Conservation (phyloP, 53 echinoderm and acorn worm species). For the Luidia sarsii region DNA sequence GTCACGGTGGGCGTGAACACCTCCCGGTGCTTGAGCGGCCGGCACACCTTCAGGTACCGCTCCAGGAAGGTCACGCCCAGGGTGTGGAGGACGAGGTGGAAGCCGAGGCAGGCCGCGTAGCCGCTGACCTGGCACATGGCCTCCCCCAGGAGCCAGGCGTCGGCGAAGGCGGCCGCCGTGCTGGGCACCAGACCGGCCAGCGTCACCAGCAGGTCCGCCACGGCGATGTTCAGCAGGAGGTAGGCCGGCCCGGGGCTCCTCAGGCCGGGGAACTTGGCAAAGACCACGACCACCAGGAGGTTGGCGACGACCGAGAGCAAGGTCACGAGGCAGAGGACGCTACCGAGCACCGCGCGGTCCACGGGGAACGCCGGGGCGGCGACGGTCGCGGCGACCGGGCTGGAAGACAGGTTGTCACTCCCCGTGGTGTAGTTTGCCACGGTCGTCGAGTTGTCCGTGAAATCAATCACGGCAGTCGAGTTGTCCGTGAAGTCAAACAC, state of each 20-base stretch:
- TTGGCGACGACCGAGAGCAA: slow-evolving; percentile 45
- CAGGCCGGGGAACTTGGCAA: slow-evolving; percentile 20
- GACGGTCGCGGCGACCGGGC: not conserved
- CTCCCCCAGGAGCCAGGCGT: slow-evolving; percentile 50
- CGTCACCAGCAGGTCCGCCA: slow-evolving; percentile 37
- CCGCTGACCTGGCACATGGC: slow-evolving; percentile 65
- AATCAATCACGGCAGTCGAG: slow-evolving; percentile 25
- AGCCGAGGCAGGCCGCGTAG: slow-evolving; percentile 47
- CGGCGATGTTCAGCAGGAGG: slow-evolving; percentile 51
- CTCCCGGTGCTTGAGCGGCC: slow-evolving; percentile 69
- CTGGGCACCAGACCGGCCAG: slow-evolving; percentile 49
- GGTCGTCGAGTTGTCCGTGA: slow-evolving; percentile 14
- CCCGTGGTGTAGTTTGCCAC: not conserved
- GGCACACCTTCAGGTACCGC: slow-evolving; percentile 63
- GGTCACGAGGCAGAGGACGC: slow-evolving; percentile 11
- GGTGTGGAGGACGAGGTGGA: slow-evolving; percentile 61
- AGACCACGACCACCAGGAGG: slow-evolving; percentile 37
- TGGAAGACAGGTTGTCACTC: not conserved
- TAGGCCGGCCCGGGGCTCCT: slow-evolving; percentile 49
- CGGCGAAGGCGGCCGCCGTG: slow-evolving; percentile 42
- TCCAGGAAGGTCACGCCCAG: slow-evolving; percentile 63
- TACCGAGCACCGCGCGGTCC: not conserved
- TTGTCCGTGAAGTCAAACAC: slow-evolving; percentile 24
- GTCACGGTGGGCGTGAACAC: slow-evolving; percentile 61
- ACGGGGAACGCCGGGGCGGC: not conserved